Evolutionary conservation across 2,888 invertebrate species (phyloP), one percentile per base, ranked within the genome.

Genomic region (Anthophora plumipes): DNA sequence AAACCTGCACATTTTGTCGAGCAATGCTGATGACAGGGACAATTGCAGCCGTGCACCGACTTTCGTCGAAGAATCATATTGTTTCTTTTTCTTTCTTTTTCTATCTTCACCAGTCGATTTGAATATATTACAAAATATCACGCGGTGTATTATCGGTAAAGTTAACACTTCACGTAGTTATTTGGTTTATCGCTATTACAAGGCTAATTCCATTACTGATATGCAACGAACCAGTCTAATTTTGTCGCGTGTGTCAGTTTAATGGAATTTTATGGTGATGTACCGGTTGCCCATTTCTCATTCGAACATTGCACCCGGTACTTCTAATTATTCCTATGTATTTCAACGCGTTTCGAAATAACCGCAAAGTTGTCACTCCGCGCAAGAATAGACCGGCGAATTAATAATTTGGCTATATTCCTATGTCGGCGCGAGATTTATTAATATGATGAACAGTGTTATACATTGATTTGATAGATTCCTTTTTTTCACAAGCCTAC

Each of bases 1-100:
- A 86, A 91, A 92, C 93, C 93, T 92, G 90, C 76, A 87, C 92
- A 92, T 88, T 89, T 91, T n/a, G 92, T 93, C 9, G 92, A 89
- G 77, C 93, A 93, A 72, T 93, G 92, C 55, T 91, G 92, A 88
- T 93, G 93, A 77, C 93, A 93, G 50, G 93, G 92, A 81, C 93
- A 93, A 80, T 93, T 93, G 88, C 93, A 93, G 81, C 85, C 88
- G 74, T 91, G 91, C 39, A 61, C 61, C 12, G 91, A 90, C 72
- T 91, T 91, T 77, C 90, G 86, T 55, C 90, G 89, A 60, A 89
- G 86, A 61, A 90, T 91, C 91, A 91, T 92, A 66, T 79, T 86
- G 80, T 31, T 60, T 41, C n/a, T 70, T 67, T 41, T 31, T 86
- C 80, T 31, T 60, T 41, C n/a, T 70, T 67, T 41, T 31, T 76